phyloP scores from a whole-genome alignment of 1,140 invertebrate genomes.

The Pomacea maculata region DNA sequence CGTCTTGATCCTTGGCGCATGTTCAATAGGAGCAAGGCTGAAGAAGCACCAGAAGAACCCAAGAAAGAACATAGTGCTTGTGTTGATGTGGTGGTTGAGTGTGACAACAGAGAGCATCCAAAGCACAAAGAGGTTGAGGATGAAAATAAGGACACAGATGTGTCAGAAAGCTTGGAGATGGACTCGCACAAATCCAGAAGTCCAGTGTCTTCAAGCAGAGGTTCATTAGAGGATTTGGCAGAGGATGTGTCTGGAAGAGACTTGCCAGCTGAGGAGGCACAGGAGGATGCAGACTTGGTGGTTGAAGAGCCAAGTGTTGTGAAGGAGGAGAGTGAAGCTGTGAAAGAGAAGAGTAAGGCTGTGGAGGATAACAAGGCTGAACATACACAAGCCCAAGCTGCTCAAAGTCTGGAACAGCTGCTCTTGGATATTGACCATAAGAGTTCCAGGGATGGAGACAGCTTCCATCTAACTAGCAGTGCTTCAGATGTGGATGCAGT shows the following conservation, averaged over 20 bases:
- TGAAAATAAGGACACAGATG: conserved; percentile 24
- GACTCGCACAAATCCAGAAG: conserved; percentile 19
- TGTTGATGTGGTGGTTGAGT: not conserved
- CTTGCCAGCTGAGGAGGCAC: conserved; percentile 10
- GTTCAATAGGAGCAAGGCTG: conserved; percentile 52
- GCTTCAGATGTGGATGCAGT: conserved; percentile 9
- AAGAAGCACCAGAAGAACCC: not conserved
- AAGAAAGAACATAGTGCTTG: conserved; percentile 5
- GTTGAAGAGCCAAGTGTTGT: conserved; percentile 75
- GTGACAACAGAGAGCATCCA: conserved; percentile 2
- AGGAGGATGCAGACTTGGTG: conserved; percentile 66
- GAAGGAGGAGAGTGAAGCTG: conserved; percentile 16
- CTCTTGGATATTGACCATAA: conserved; percentile 61
- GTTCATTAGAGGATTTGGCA: conserved; percentile 26
- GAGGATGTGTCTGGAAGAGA: conserved; percentile 28
- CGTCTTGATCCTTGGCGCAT: conserved; percentile 56
- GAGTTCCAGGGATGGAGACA: conserved; percentile 41
- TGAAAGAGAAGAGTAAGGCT: not conserved
- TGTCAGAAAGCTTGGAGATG: conserved; percentile 29
- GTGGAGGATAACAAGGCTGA: not conserved
- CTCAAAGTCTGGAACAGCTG: conserved; percentile 47
- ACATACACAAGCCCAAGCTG: not conserved
- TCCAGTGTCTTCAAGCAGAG: not conserved
- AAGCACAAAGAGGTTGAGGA: conserved; percentile 12
- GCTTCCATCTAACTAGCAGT: conserved; percentile 27